phyloP scores from a whole-genome alignment of 2,113 vertebrate genomes.

The Hassar affinis region DNA sequence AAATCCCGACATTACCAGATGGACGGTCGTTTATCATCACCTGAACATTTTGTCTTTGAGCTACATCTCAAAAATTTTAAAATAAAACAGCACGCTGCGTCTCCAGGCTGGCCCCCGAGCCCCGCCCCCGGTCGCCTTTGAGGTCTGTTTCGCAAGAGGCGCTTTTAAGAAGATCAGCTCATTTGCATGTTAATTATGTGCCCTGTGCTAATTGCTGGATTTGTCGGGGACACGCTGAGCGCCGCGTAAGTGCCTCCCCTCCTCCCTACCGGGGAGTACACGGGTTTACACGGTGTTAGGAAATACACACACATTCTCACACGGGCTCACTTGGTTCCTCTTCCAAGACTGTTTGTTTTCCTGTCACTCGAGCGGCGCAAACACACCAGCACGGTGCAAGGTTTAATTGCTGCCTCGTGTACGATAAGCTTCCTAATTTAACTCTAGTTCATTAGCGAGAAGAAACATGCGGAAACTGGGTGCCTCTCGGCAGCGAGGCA shows the following conservation, averaged over 20 bases:
- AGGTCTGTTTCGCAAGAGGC: constrained; percentile 61
- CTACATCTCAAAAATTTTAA: constrained; percentile 64
- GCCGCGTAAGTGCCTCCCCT: constrained; percentile 55
- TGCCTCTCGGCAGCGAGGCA: constrained; percentile 51
- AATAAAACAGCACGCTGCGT: neutral
- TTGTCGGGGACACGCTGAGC: constrained; percentile 62
- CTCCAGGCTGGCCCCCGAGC: constrained; percentile 36
- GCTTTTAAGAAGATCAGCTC: constrained; percentile 77
- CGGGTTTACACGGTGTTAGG: constrained; percentile 45
- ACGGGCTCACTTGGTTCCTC: constrained; percentile 45
- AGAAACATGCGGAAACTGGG: constrained; percentile 38
- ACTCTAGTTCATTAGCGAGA: constrained; percentile 66
- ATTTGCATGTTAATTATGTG: constrained; percentile 83
- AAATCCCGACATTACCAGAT: neutral
- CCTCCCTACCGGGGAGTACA: constrained; percentile 52
- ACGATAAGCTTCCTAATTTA: constrained; percentile 75
- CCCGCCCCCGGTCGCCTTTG: constrained; percentile 54
- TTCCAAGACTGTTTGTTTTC: constrained; percentile 68
- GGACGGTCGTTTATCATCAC: neutral
- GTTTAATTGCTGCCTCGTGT: constrained; percentile 69
- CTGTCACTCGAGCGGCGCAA: constrained; percentile 62
- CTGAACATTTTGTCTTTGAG: constrained; percentile 42
- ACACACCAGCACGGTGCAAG: constrained; percentile 62
- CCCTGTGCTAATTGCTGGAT: constrained; percentile 77
- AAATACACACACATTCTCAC: constrained; percentile 21